Evolutionary conservation across 1,140 invertebrate genomes (phyloP), one percentile per base, ranked within the genome.

Genomic region (Sarcophaga bullata): DNA sequence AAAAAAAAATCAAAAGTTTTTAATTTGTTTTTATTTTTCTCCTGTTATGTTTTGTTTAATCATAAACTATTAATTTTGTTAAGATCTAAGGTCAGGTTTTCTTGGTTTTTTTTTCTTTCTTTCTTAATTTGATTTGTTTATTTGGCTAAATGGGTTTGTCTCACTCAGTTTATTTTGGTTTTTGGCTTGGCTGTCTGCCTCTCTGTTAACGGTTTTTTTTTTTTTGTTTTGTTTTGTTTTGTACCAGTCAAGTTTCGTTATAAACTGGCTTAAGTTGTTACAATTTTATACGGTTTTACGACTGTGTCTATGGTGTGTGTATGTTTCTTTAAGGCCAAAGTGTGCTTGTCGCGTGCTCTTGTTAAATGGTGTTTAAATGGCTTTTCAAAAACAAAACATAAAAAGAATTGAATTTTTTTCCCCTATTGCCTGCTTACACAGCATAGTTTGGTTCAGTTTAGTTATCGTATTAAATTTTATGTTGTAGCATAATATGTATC

Each of bases 291-390:
- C 25, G 25, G 25, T 37, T 37, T 37, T 37, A 37, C 25, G 25
- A 37, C 1, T 2, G 25, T 37, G 25, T 37, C 1, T 37, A 1
- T 37, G 25, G 25, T 37, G 25, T 37, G 25, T 37, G 25, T 37
- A 37, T 37, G 25, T 37, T 37, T 37, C 25, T 37, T 37, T 37
- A 37, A 37, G 25, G 25, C 17, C 46, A 25, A 78, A 78, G 75
- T 78, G 75, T 78, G 75, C 50, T 78, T 78, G 75, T 78, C 75
- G 75, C 75, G 75, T 78, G 75, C 75, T 50, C 75, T 50, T 78
- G 48, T 52, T 76, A 46, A 47, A 47, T 48, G 25, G 37, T 47
- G 73, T 50, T 52, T 50, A 48, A n/a, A 47, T 78, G 75, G n/a
- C 13, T 78, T 17, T 48, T 2, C 25, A 37, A 37, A 37, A 37